Evolutionary conservation across 2,113 vertebrate species (phyloP), one percentile per base, ranked within the genome.

Genomic region (Lepus americanus): DNA sequence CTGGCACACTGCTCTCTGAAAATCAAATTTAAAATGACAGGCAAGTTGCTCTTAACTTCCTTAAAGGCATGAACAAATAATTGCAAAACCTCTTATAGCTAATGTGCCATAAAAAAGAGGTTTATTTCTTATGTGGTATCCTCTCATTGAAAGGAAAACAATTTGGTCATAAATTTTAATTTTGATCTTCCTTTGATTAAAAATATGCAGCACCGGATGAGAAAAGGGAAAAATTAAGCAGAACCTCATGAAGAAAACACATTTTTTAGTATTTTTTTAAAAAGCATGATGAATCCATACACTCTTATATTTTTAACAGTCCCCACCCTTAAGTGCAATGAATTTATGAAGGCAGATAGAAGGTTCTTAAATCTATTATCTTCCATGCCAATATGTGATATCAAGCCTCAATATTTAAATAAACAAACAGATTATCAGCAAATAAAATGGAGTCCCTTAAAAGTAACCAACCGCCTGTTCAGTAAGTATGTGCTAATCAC

Each of bases 21-120:
- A 97, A 96, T 92, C 64, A 92, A 85, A 97, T 96, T 96, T 86
- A 77, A 95, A 96, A 92, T 76, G 95, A 96, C 82, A 95, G 6
- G 78, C 31, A 78, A 53, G 44, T 92, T 83, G 64, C 39, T 92
- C 61, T 72, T 86, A 89, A 94, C 59, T 94, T 87, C 51, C 59
- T 81, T 95, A 90, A 88, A 91, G 85, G 64, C 33, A 96, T 6
- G 17, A 72, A 73, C 55, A 86, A 95, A 69, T 92, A 79, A 86
- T 25, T 89, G 44, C 51, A 82, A 87, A 92, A 17, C 33, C 39
- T 74, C 69, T 90, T 27, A 92, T 79, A 72, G 5, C 49, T 25
- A 74, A 67, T 20, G 49, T 77, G 13, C 49, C 12, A 61, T 25
- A 78, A 33, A 90, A 94, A 94, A 90, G 23, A 27, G 55, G 55